Percentiles rank a stretch among this genome's conserved stretches.
Conservation (phyloP, 1,140 invertebrate species). For the Drosophila bocki region DNA sequence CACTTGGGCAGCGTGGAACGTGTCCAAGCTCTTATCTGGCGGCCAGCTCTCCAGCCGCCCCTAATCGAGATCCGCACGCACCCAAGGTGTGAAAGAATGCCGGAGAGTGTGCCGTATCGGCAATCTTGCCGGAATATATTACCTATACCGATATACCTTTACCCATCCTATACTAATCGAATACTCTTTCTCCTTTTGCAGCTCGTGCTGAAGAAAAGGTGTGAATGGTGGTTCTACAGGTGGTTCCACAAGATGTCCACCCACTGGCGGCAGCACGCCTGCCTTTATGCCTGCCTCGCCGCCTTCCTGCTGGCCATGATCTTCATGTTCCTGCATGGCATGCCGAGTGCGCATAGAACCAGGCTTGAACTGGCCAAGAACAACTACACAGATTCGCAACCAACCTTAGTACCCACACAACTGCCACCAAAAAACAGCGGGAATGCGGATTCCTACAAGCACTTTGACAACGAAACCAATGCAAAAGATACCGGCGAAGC, state of each 20-base stretch:
- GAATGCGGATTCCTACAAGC: slow-evolving; percentile 4
- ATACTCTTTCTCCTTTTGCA: slow-evolving; percentile 25
- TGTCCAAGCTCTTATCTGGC: slow-evolving; percentile 49
- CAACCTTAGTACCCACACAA: not conserved
- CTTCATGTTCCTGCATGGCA: slow-evolving; percentile 7
- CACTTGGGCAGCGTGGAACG: slow-evolving; percentile 46
- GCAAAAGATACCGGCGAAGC: slow-evolving; percentile 26
- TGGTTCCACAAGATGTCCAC: slow-evolving; percentile 71
- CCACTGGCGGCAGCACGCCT: slow-evolving; percentile 65
- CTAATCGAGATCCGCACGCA: slow-evolving; percentile 36
- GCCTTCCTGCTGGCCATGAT: slow-evolving; percentile 29
- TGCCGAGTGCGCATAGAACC: slow-evolving; percentile 11
- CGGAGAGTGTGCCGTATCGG: slow-evolving; percentile 22
- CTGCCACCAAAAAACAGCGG: slow-evolving; percentile 3
- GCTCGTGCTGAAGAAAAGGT: slow-evolving; percentile 78
- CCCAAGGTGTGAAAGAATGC: slow-evolving; percentile 74
- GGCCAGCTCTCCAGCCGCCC: slow-evolving; percentile 14
- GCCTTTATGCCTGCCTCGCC: slow-evolving; percentile 25
- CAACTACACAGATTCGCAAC: not conserved
- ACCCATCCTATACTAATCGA: slow-evolving; percentile 4
- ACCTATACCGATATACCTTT: not conserved
- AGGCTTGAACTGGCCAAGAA: slow-evolving; percentile 19
- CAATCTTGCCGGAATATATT: slow-evolving; percentile 2
- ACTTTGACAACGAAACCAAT: slow-evolving; percentile 40
- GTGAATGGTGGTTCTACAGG: slow-evolving; percentile 75